phyloP scores from a whole-genome alignment of 1,140 invertebrate genomes.

The Musca vetustissima region DNA sequence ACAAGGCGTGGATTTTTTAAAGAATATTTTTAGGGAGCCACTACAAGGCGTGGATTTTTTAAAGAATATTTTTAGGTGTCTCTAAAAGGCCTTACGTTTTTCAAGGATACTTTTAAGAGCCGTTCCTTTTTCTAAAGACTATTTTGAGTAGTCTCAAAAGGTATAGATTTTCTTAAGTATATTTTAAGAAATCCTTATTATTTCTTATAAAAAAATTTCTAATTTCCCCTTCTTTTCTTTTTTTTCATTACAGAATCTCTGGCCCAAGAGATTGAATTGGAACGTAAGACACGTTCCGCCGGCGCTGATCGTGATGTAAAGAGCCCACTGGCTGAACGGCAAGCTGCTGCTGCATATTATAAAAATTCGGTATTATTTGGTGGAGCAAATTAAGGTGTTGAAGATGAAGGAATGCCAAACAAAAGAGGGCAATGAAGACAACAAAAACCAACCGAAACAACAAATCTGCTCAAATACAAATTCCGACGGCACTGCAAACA shows the following conservation, averaged over 20 bases:
- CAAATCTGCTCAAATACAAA: neutral
- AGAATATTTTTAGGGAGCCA: too few species aligned
- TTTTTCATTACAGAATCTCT: slow-evolving; percentile 70
- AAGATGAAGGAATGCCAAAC: neutral
- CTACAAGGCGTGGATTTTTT: too few species aligned
- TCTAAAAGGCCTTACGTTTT: too few species aligned
- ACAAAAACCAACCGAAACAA: too few species aligned
- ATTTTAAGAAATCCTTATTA: too few species aligned
- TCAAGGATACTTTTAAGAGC: too few species aligned
- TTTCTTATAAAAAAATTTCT: neutral
- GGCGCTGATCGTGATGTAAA: slow-evolving; percentile 79
- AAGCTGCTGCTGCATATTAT: slow-evolving; percentile 70
- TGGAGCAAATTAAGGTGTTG: slow-evolving; percentile 72
- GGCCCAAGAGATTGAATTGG: slow-evolving; percentile 81
- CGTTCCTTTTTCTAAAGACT: too few species aligned
- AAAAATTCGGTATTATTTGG: slow-evolving; percentile 84
- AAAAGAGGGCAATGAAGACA: too few species aligned
- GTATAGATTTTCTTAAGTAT: too few species aligned
- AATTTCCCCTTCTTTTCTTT: slow-evolving; percentile 25
- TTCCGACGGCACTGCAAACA: neutral
- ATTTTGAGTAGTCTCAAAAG: too few species aligned
- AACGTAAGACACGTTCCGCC: slow-evolving; percentile 79
- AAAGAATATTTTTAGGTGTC: too few species aligned
- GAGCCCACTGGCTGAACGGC: slow-evolving; percentile 76
- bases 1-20: too few species aligned